Evolutionary conservation across 1,140 invertebrate species (phyloP), one percentile per base, ranked within the genome.

Genomic region (Ylistrum balloti): DNA sequence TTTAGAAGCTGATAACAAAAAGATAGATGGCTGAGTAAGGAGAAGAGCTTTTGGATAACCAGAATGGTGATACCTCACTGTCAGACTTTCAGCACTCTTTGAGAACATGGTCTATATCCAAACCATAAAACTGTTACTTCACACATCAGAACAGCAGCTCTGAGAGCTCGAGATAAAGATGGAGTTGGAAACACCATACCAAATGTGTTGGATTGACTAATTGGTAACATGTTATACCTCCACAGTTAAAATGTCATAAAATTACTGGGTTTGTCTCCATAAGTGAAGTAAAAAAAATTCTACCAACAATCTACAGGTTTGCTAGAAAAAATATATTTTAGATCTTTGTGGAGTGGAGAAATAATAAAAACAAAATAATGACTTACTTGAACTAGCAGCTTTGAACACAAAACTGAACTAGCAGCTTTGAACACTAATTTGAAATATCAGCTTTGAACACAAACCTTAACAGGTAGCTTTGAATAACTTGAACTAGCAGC

Each of bases 1-100:
- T 74, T 74, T 74, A 74, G 56, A 74, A n/a, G 56, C n/a, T 74
- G 56, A 74, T 74, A 74, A 74, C 56, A 74, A 74, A 74, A 74
- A 74, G 56, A 74, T 74, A 74, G 56, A 74, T 74, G 56, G 56
- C 56, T 74, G n/a, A 28, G 56, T 22, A 28, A n/a, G 56, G 13
- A 28, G n/a, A 74, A 74, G 17, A 2, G 7, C 28, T 74, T n/a
- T n/a, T 74, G 56, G 56, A 28, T 74, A 74, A 74, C 56, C 56
- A 74, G 22, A 74, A n/a, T 22, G 56, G 5, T 74, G 56, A 28
- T 74, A 11, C 22, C 56, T 74, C 5, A 38, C 5, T 13, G 35
- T 38, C 13, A 38, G 35, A 38, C 35, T 38, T 28, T 74, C n/a
- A 5, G 5, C 17, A 74, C 22, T 0, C 56, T 74, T 74, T 74